Evolutionary conservation across 1,140 invertebrate species (phyloP), one percentile per base, ranked within the genome.

Genomic region (Diplogasteroides magnus): DNA sequence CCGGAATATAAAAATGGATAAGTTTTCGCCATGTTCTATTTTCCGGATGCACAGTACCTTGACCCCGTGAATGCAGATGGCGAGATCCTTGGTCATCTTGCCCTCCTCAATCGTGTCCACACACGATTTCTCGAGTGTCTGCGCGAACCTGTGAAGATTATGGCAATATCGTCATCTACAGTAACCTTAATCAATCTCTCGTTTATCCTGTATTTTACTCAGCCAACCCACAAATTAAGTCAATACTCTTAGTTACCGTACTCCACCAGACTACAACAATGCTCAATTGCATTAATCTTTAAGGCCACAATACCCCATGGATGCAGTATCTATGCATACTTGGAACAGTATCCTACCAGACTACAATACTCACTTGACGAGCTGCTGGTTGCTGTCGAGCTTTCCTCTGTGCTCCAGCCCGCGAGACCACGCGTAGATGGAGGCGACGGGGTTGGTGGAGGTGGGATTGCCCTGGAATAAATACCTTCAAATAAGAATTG

Each of bases 61-160:
- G 32, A 74, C 19, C 0, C 94, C 93, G 84, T 98, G 96, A 74
- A 97, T 93, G 83, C 95, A 98, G 84, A 97, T 94, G 37, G 95
- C 95, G 77, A 98, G 87, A 88, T 98, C 95, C 84, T 98, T 98
- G n/a, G 95, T 98, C 93, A 98, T 97, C 61, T 87, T 85, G 25
- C 94, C 95, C 66, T 88, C 85, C 84, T 98, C 94, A 74, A 98
- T 96, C 0, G 95, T 97, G 71, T 91, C 89, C 66, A 98, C 86
- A 84, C 94, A 97, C 2, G 94, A 93, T 74, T 87, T 87, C 81
- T 98, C 95, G 31, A 98, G 85, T 29, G 87, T 89, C 70, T 90
- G 86, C 1, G 80, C 73, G 64, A 82, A 82, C 29, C 78, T 80
- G 61, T 31, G 73, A 64, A 3, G 63, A n/a, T n/a, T n/a, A n/a